phyloP scores from a whole-genome alignment of 2,113 vertebrate genomes.

The Passerina amoena region DNA sequence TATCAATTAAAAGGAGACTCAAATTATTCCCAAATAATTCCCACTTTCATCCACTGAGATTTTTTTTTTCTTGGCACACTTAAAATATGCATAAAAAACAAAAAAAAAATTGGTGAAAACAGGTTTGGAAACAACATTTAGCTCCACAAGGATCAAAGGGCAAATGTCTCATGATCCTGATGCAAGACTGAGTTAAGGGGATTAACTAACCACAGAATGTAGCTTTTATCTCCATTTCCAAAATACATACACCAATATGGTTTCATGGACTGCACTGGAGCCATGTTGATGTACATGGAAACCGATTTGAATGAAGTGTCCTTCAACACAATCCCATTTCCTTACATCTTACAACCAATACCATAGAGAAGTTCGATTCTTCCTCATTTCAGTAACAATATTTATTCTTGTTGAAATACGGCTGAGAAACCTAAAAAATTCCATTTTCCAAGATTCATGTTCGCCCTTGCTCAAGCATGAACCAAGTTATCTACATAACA shows the following conservation, averaged over 20 bases:
- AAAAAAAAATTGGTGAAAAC: neutral
- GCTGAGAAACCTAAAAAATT: neutral
- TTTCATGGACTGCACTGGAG: neutral
- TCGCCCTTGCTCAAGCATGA: neutral
- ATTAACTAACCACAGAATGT: neutral
- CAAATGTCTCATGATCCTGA: neutral
- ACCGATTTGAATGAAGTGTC: neutral
- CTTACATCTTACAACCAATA: neutral
- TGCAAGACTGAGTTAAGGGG: neutral
- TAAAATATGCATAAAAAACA: neutral
- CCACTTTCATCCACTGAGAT: neutral
- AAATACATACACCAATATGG: neutral
- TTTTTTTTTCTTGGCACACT: neutral
- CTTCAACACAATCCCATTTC: neutral
- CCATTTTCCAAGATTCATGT: neutral
- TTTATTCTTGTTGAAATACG: neutral
- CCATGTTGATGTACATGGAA: accelerated
- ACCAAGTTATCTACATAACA: neutral
- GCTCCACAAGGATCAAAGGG: neutral
- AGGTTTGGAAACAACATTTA: neutral
- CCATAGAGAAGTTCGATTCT: neutral
- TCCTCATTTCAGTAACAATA: neutral
- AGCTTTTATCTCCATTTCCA: neutral
- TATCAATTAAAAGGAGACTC: slow-evolving; percentile 21
- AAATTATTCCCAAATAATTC: neutral